These are phyloP conservation scores for Peromyscus aztecus DNA, from an alignment of 2,797 vertebrate species.

Conservation along the genomic window DNA sequence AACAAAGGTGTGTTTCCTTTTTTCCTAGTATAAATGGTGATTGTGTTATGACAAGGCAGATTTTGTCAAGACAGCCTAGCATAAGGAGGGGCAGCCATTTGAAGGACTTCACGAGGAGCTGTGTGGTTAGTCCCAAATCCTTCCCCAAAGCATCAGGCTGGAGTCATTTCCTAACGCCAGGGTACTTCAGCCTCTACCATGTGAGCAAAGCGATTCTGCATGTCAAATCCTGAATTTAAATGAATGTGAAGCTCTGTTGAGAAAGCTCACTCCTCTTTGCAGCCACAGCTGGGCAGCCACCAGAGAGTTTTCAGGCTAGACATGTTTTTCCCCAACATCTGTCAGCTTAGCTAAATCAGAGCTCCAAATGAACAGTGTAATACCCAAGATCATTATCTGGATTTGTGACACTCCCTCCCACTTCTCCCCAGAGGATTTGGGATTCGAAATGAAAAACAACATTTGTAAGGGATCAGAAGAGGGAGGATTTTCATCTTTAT, in stretches of 20 bases:
- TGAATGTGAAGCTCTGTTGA: constrained; percentile 56
- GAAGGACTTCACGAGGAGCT: neutral
- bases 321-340: constrained; percentile 86
- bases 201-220: constrained; percentile 83
- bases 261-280: constrained; percentile 81
- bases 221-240: constrained; percentile 79
- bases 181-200: constrained; percentile 63
- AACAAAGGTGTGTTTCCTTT: constrained; percentile 11
- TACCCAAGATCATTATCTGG: constrained; percentile 84
- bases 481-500: constrained; percentile 84
- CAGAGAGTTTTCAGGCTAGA: constrained; percentile 86
- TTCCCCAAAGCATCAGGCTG: constrained; percentile 59
- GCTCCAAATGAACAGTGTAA: constrained; percentile 87
- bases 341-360: constrained; percentile 88
- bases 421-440: constrained; percentile 83
- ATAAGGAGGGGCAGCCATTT: neutral
- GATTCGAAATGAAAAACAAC: constrained; percentile 82
- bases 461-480: constrained; percentile 85
- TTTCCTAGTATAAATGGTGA: constrained; percentile 44
- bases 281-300: constrained; percentile 86
- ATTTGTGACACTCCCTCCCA: constrained; percentile 86
- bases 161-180: constrained; percentile 53
- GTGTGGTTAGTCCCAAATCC: neutral
- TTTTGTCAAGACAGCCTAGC: constrained; percentile 44
- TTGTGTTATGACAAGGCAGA: constrained; percentile 36